Evolutionary conservation across 2,797 vertebrate genomes (phyloP).

Genomic region (Uromys caudimaculatus): DNA sequence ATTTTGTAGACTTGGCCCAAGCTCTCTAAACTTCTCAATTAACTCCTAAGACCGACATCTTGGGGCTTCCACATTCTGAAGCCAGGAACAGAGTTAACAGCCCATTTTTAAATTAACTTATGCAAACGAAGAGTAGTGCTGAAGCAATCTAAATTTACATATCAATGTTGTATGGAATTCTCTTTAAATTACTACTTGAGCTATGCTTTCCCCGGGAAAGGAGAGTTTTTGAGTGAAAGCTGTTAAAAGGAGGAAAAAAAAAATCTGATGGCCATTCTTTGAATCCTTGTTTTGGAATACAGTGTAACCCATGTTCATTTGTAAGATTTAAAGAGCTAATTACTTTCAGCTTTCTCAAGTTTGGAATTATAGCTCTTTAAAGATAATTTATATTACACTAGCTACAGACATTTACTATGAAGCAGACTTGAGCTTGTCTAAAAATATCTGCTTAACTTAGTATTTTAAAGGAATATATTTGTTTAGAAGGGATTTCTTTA

Average conservation of each 20-base stretch:
- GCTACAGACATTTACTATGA: background rate
- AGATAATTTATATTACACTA: background rate
- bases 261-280: background rate
- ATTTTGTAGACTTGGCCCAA: constrained; percentile 69
- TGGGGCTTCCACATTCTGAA: constrained; percentile 64
- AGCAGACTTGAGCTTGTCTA: background rate
- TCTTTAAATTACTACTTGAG: constrained; percentile 47
- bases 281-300: constrained; percentile 28
- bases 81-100: constrained; percentile 62
- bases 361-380: background rate
- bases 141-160: constrained; percentile 76
- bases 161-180: constrained; percentile 60
- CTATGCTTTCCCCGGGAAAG: background rate
- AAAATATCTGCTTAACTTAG: background rate
- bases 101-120: constrained; percentile 78
- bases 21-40: constrained; percentile 72
- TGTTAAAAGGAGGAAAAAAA: background rate
- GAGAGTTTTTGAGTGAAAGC: constrained; percentile 33
- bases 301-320: background rate
- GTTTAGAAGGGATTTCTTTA: background rate
- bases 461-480: constrained; percentile 21
- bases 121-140: constrained; percentile 69
- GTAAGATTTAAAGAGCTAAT: constrained; percentile 39
- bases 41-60: constrained; percentile 66
- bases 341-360: background rate